Evolutionary conservation across 2,888 invertebrate genomes (phyloP).

Genomic region (Vandiemenella viatica): DNA sequence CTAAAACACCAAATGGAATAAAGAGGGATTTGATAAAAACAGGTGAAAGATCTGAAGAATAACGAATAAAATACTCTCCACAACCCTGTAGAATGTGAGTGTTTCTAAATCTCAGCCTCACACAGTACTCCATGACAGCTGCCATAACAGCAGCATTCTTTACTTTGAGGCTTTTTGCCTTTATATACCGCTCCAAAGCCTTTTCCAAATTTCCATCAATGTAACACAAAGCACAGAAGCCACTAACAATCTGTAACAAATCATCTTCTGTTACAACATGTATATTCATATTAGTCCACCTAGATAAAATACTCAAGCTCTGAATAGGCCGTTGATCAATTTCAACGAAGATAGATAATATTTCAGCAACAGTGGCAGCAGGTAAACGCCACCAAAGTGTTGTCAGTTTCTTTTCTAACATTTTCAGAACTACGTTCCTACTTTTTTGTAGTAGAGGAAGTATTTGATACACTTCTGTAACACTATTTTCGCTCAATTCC

Average conservation of each 20-base stretch:
- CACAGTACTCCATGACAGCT: conserved; percentile 44
- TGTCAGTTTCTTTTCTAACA: conserved; percentile 41
- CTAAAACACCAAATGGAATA: conserved; percentile 43
- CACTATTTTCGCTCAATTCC: conserved; percentile 40
- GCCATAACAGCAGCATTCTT: conserved; percentile 38
- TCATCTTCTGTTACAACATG: conserved; percentile 42
- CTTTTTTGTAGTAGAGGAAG: conserved; percentile 42
- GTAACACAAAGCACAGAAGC: conserved; percentile 38
- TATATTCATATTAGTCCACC: conserved; percentile 46
- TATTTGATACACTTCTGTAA: conserved; percentile 39
- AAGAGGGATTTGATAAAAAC: conserved; percentile 40
- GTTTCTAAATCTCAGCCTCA: conserved; percentile 41
- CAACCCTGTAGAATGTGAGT: conserved; percentile 39
- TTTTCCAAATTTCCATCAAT: conserved; percentile 39
- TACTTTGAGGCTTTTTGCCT: conserved; percentile 30
- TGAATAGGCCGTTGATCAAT: conserved; percentile 19
- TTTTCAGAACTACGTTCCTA: conserved; percentile 37
- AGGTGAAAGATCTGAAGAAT: conserved; percentile 33
- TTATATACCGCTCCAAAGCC: conserved; percentile 45
- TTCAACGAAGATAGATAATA: conserved; percentile 18
- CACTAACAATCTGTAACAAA: conserved; percentile 34
- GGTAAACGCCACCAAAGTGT: conserved; percentile 40
- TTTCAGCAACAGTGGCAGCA: conserved; percentile 21
- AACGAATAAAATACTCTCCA: conserved; percentile 38
- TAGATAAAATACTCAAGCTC: conserved; percentile 27